Conservation (phyloP, 2,888 invertebrate species). For the Ephialtes manifestator region DNA sequence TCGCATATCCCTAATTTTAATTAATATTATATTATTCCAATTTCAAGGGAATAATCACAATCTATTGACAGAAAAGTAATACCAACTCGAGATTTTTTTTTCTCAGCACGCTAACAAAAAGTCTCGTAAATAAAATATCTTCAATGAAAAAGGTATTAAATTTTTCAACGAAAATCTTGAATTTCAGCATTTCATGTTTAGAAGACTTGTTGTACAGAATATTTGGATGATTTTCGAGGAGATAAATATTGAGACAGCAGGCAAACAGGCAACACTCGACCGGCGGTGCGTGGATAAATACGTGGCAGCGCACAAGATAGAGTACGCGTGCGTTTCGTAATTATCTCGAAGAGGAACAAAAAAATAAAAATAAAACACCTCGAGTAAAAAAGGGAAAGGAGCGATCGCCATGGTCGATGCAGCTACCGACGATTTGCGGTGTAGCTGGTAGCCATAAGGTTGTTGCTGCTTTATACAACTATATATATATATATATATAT, state of each 20-base stretch:
- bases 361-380: constrained; percentile 14
- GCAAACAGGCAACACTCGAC: constrained; percentile 58
- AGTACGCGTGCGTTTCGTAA: constrained; percentile 62
- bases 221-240: constrained; percentile 39
- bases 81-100: too few relatives aligned
- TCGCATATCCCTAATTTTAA: too few relatives aligned
- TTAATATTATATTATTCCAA: background rate
- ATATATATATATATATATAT: constrained; percentile 17
- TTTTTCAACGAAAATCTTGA: background rate
- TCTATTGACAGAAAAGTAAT: too few relatives aligned
- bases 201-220: background rate
- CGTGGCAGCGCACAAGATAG: constrained; percentile 1
- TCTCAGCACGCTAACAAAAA: too few relatives aligned
- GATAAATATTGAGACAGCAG: constrained; percentile 66
- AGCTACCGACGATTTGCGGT: constrained; percentile 43
- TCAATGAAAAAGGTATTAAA: background rate
- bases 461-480: background rate
- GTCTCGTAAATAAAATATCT: background rate
- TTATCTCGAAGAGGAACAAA: constrained; percentile 54
- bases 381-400: constrained; percentile 9
- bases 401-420: constrained; percentile 36
- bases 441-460: constrained; percentile 23
- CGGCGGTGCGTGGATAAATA: constrained; percentile 43
- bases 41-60: too few relatives aligned
- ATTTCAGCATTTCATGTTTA: background rate